A percentile compares a stretch with the other conserved stretches of the same genome.
phyloP scores from a whole-genome alignment of 35 echinoderm and acorn worm genomes.

The Apostichopus parvimensis region DNA sequence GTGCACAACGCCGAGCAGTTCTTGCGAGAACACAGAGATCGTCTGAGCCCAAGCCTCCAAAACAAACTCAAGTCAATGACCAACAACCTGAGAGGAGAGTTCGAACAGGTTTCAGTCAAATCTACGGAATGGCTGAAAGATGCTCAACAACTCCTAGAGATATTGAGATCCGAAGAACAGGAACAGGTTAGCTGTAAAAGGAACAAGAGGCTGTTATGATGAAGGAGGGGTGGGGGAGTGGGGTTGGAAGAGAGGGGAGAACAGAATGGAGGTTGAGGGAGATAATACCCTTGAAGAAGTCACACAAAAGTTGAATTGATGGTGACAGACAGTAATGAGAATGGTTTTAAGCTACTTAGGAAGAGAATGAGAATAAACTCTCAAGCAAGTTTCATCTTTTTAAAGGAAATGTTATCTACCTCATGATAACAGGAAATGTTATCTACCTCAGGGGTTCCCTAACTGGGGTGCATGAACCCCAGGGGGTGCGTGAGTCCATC shows the following conservation, averaged over 20 bases:
- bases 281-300: too few species aligned
- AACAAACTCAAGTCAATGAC: slow-evolving; percentile 89
- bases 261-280: too few species aligned
- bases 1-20: slow-evolving; percentile 94
- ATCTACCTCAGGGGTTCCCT: too few species aligned
- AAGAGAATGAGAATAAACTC: too few species aligned
- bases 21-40: slow-evolving; percentile 87
- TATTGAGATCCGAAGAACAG: slow-evolving; percentile 56
- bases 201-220: not conserved
- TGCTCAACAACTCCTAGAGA: slow-evolving; percentile 71
- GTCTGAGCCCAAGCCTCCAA: slow-evolving; percentile 81
- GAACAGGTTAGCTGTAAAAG: slow-evolving; percentile 52
- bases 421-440: too few species aligned
- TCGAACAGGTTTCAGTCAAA: slow-evolving; percentile 80
- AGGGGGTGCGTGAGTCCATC: too few species aligned
- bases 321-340: too few species aligned
- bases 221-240: not conserved
- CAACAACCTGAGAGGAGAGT: slow-evolving; percentile 82
- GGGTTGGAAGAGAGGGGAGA: not conserved
- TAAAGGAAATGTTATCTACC: too few species aligned
- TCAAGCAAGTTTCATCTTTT: too few species aligned
- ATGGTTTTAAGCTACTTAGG: too few species aligned
- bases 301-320: too few species aligned
- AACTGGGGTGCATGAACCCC: too few species aligned
- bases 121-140: slow-evolving; percentile 92